Evolutionary conservation across 2,113 vertebrate genomes (phyloP).

Genomic region (Aleadryas rufinucha): DNA sequence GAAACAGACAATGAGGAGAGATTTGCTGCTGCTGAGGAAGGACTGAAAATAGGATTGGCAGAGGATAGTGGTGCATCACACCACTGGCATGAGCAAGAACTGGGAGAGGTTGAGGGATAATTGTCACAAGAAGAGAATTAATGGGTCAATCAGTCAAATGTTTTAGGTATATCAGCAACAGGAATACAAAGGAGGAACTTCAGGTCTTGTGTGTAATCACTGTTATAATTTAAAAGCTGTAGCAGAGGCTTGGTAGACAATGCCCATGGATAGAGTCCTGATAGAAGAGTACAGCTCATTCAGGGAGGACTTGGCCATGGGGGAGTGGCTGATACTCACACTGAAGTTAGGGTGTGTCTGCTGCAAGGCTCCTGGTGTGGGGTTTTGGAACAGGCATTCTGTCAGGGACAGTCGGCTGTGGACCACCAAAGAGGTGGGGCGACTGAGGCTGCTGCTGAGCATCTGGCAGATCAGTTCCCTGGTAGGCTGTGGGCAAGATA

Average conservation of each 20-base stretch:
- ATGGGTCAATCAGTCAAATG: background rate
- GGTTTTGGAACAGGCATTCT: background rate
- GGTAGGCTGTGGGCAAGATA: background rate
- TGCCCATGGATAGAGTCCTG: background rate
- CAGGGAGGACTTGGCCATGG: background rate
- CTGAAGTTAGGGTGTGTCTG: background rate
- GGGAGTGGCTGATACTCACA: background rate
- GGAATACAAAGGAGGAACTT: background rate
- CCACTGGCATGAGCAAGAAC: background rate
- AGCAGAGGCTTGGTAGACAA: background rate
- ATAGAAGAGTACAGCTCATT: background rate
- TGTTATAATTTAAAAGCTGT: background rate
- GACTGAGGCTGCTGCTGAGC: background rate
- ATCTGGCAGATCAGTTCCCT: background rate
- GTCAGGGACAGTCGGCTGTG: background rate
- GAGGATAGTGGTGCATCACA: background rate
- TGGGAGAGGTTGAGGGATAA: background rate
- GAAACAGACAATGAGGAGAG: background rate
- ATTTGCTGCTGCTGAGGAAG: background rate
- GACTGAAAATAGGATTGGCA: background rate
- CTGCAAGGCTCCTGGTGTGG: background rate
- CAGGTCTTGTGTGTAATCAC: background rate
- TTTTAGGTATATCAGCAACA: background rate
- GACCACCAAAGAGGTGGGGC: background rate
- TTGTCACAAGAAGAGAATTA: background rate